Evolutionary conservation across 1,140 invertebrate species (phyloP).

Genomic region (Centruroides sculpturatus): DNA sequence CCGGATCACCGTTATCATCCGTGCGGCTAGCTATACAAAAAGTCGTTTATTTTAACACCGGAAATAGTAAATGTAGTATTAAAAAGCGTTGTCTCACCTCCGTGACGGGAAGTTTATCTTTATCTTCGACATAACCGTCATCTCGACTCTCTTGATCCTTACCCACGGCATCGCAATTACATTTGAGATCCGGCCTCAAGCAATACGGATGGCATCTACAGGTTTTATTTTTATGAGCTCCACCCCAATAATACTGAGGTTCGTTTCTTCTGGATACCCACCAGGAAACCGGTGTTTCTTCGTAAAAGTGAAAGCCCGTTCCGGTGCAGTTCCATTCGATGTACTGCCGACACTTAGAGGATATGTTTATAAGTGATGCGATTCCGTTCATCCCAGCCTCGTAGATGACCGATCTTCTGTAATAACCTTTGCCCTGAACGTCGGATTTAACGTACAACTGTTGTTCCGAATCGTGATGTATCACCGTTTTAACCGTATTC

Average conservation of each 20-base stretch:
- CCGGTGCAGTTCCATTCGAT: slow-evolving; percentile 19
- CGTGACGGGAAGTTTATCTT: slow-evolving; percentile 11
- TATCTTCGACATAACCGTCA: slow-evolving; percentile 16
- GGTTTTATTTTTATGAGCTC: slow-evolving; percentile 1
- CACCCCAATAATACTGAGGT: slow-evolving; percentile 17
- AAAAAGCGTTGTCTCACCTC: slow-evolving; percentile 3
- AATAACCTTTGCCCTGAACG: slow-evolving; percentile 13
- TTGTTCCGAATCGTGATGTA: slow-evolving; percentile 21
- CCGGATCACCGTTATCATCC: too few species aligned
- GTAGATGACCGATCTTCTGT: slow-evolving; percentile 16
- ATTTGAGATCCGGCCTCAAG: slow-evolving; percentile 1
- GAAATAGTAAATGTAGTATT: too few species aligned
- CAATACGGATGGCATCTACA: slow-evolving; percentile 15
- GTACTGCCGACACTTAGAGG: slow-evolving; percentile 15
- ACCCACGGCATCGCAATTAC: slow-evolving; percentile 17
- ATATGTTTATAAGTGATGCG: slow-evolving; percentile 14
- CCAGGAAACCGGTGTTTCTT: slow-evolving; percentile 15
- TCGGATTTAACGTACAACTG: slow-evolving; percentile 15
- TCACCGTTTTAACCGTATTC: slow-evolving; percentile 13
- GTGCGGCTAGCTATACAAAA: too few species aligned
- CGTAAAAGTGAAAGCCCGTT: slow-evolving; percentile 17
- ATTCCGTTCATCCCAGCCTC: slow-evolving; percentile 14
- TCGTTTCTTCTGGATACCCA: slow-evolving; percentile 14
- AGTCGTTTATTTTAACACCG: too few species aligned
- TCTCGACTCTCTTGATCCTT: slow-evolving; percentile 14